These are phyloP conservation scores for Paratilapia polleni DNA, from an alignment of 2,113 vertebrate genomes.

Conservation along the genomic window DNA sequence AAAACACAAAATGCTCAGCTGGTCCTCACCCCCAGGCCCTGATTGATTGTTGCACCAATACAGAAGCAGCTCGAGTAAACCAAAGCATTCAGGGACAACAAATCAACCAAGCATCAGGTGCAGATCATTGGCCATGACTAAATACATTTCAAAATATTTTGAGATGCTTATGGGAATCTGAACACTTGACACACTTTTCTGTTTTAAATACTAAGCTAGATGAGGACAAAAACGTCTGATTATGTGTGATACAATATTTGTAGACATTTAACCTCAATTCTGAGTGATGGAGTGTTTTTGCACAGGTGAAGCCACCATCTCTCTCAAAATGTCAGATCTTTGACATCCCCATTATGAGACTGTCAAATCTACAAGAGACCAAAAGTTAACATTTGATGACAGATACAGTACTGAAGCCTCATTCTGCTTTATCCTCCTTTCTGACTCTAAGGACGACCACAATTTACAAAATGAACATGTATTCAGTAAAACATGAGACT, in stretches of 20 bases:
- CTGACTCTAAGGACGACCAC: not conserved
- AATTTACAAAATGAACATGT: too few relatives aligned
- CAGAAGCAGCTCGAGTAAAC: constrained; percentile 26
- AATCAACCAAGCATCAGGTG: constrained; percentile 41
- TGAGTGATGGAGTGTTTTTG: not conserved
- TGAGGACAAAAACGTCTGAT: not conserved
- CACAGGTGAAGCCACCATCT: not conserved
- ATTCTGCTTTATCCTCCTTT: not conserved
- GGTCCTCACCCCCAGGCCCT: not conserved
- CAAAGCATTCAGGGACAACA: constrained; percentile 34
- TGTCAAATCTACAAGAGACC: not conserved
- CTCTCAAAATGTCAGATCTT: not conserved
- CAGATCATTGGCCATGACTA: constrained; percentile 40
- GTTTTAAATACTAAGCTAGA: not conserved
- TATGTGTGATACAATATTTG: not conserved
- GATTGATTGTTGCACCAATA: constrained; percentile 10
- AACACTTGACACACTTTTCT: not conserved
- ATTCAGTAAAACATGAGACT: too few relatives aligned
- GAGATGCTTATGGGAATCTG: not conserved
- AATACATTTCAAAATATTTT: constrained; percentile 12
- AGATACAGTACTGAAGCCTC: not conserved
- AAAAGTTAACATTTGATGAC: constrained; percentile 9
- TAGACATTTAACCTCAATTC: not conserved
- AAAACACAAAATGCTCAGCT: not conserved
- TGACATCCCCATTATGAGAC: not conserved